phyloP scores from a whole-genome alignment of 2,113 vertebrate genomes.

The Cinclus cinclus region DNA sequence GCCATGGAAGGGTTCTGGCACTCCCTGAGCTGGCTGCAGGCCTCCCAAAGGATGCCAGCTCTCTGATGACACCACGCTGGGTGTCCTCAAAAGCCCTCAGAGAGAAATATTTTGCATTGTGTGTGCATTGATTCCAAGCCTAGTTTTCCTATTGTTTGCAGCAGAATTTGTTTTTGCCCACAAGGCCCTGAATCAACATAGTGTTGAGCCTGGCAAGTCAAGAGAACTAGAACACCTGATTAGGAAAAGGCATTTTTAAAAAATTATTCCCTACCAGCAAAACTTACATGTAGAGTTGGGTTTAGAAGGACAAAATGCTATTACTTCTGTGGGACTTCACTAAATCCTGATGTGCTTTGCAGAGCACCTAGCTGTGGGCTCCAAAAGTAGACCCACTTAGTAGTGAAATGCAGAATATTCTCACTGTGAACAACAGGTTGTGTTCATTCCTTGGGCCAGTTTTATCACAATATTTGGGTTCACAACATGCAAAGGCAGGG shows the following conservation, averaged over 20 bases:
- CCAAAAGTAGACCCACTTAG: neutral
- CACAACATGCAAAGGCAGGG: neutral
- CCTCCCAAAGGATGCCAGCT: neutral
- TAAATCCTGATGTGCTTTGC: neutral
- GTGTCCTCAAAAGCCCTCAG: constrained; percentile 27
- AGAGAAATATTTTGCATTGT: neutral
- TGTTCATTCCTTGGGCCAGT: neutral
- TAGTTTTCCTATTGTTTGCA: constrained; percentile 53
- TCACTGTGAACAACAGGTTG: neutral
- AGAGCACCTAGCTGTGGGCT: neutral
- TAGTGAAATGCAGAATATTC: neutral
- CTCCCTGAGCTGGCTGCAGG: neutral
- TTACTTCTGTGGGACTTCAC: neutral
- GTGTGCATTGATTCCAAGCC: neutral
- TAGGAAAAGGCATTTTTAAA: neutral
- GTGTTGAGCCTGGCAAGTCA: neutral
- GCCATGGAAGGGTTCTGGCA: neutral
- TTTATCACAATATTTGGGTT: neutral
- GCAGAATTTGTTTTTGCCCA: neutral
- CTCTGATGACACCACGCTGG: neutral
- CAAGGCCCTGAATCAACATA: neutral
- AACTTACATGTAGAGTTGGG: fast-evolving
- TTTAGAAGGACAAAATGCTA: neutral
- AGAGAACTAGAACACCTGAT: neutral
- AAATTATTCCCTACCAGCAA: neutral